phyloP scores from a whole-genome alignment of 2,113 vertebrate genomes.

The Ammodytes marinus region DNA sequence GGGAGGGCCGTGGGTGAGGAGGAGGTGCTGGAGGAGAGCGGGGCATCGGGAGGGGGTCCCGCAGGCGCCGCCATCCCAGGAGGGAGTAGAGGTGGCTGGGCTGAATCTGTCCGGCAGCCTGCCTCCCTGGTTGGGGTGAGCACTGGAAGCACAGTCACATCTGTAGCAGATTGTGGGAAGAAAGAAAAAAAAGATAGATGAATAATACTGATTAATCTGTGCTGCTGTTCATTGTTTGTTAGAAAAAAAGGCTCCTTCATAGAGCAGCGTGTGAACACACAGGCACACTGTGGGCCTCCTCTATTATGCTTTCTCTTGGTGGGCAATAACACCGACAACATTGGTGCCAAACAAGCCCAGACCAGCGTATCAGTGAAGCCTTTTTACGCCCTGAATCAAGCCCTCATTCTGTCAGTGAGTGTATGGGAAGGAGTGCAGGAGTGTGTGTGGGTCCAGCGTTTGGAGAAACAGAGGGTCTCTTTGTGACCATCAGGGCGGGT shows the following conservation, averaged over 20 bases:
- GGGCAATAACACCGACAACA: conserved; percentile 71
- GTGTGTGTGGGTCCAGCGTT: conserved; percentile 64
- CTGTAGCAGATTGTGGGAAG: conserved; percentile 71
- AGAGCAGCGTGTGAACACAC: conserved; percentile 60
- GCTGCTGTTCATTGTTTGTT: conserved; percentile 26
- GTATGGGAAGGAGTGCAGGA: conserved; percentile 54
- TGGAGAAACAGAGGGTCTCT: conserved; percentile 73
- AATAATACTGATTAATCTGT: conserved; percentile 21
- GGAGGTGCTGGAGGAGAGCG: conserved; percentile 81
- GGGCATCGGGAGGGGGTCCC: conserved; percentile 68
- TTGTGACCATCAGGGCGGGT: conserved; percentile 78
- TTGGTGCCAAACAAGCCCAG: conserved; percentile 68
- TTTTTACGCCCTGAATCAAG: conserved; percentile 72
- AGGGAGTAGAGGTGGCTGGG: conserved; percentile 86
- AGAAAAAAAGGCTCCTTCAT: conserved; percentile 55
- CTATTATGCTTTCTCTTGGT: conserved; percentile 68
- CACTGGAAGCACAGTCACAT: conserved; percentile 73
- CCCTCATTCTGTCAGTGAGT: conserved; percentile 52
- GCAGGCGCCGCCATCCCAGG: conserved; percentile 71
- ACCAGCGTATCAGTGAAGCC: conserved; percentile 75
- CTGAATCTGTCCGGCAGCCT: conserved; percentile 85
- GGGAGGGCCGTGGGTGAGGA: conserved; percentile 82
- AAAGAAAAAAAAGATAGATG: conserved; percentile 20
- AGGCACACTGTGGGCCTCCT: conserved; percentile 43
- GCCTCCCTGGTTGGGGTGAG: conserved; percentile 80